Percentiles rank a stretch among this genome's conserved stretches.
Evolutionary conservation across 2,888 invertebrate species (phyloP).

Genomic region (Metacarcinus magister): DNA sequence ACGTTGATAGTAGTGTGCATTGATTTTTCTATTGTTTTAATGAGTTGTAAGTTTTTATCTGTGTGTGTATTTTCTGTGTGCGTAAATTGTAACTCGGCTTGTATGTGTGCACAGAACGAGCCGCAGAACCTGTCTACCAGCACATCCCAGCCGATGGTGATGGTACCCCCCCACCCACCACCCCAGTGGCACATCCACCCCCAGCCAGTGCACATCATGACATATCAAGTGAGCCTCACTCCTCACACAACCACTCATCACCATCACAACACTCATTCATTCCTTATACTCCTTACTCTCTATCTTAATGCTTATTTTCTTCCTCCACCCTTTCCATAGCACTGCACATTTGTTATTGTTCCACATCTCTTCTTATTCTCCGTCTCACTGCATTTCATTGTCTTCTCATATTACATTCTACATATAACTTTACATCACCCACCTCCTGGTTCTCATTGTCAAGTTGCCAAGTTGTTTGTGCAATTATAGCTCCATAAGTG

Average conservation of each 20-base stretch:
- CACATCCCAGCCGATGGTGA: conserved; percentile 80
- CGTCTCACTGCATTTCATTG: too few relatives aligned
- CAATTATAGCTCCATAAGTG: not conserved
- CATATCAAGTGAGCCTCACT: conserved; percentile 73
- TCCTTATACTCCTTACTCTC: too few relatives aligned
- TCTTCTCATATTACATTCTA: too few relatives aligned
- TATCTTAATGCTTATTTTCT: not conserved
- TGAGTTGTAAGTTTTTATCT: not conserved
- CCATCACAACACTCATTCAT: not conserved
- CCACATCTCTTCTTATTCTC: too few relatives aligned
- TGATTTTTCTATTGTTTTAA: not conserved
- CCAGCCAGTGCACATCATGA: conserved; percentile 80
- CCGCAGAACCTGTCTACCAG: conserved; percentile 82
- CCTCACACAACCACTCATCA: not conserved
- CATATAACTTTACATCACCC: not conserved
- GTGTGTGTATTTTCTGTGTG: not conserved
- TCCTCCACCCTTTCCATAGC: not conserved
- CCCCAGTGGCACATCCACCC: conserved; percentile 81
- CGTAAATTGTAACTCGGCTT: not conserved
- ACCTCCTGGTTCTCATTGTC: not conserved
- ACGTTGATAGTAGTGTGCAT: not conserved
- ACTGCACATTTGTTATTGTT: not conserved
- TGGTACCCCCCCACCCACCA: conserved; percentile 80
- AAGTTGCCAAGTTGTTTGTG: not conserved
- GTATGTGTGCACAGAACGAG: conserved; percentile 75